A percentile compares a stretch with the other conserved stretches of the same genome.
Conservation (phyloP, 2,888 invertebrate genomes). For the Galerucella nymphaeae region DNA sequence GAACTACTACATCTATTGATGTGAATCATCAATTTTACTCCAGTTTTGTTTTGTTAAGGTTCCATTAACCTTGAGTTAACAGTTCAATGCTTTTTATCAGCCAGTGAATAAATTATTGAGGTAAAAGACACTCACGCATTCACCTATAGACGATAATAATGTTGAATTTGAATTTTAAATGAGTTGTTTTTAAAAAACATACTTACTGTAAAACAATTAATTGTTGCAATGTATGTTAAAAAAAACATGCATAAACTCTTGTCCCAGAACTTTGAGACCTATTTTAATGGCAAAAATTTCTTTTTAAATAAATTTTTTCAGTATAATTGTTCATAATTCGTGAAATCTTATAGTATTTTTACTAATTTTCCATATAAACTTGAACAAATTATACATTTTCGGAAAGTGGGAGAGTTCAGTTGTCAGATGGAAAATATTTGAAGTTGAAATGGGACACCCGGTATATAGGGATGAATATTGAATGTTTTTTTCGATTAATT, state of each 20-base stretch:
- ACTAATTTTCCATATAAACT: no score
- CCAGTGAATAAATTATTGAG: slow-evolving; percentile 3
- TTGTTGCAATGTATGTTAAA: background rate
- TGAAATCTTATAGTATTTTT: no score
- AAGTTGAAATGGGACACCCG: no score
- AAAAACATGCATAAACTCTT: background rate
- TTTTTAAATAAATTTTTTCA: no score
- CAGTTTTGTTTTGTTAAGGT: slow-evolving; percentile 21
- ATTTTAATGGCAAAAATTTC: no score
- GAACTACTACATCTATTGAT: background rate
- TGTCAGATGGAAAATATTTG: no score
- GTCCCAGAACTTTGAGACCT: no score
- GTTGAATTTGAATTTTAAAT: background rate
- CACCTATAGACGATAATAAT: background rate
- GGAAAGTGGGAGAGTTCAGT: no score
- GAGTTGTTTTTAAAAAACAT: background rate
- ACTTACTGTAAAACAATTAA: background rate
- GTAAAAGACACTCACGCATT: background rate
- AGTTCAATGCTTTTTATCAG: slow-evolving; percentile 31
- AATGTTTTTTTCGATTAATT: no score
- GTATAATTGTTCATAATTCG: no score
- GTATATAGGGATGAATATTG: no score
- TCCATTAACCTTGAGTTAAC: slow-evolving; percentile 30
- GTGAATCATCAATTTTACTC: slow-evolving; percentile 27
- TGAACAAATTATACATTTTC: no score